Conservation (phyloP, 1,140 invertebrate genomes). For the Dufourea novaeangliae region DNA sequence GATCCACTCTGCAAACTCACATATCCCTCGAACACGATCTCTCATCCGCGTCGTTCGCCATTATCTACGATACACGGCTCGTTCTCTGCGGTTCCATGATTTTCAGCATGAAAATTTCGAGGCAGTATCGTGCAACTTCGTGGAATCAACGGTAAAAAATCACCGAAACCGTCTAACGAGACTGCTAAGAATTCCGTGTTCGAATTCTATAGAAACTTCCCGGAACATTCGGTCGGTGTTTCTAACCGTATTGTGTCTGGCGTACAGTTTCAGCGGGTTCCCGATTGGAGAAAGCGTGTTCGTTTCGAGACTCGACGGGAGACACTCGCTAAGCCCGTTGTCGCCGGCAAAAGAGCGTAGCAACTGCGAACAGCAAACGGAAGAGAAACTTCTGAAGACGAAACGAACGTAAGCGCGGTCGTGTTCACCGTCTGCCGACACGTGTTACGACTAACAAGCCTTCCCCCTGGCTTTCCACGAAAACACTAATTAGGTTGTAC, state of each 20-base stretch:
- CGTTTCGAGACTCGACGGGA: neutral
- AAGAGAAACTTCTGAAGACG: slow-evolving; percentile 1
- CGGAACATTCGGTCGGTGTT: neutral
- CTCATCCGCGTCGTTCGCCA: neutral
- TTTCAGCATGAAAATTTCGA: neutral
- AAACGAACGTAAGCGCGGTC: neutral
- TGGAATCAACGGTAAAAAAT: neutral
- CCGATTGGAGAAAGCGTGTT: neutral
- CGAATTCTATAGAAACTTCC: neutral
- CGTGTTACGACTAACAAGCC: neutral
- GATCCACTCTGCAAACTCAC: slow-evolving; percentile 27
- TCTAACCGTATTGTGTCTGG: neutral
- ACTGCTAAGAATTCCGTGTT: neutral
- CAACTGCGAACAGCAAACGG: neutral
- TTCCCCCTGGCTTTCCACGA: neutral
- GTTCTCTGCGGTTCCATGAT: no score
- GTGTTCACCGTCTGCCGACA: neutral
- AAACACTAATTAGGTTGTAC: slow-evolving; percentile 11
- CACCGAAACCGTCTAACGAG: neutral
- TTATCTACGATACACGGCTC: neutral
- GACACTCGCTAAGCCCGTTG: slow-evolving; percentile 1
- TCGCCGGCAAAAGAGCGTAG: neutral
- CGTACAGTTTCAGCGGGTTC: neutral
- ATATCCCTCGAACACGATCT: neutral
- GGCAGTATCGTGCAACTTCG: neutral